Evolutionary conservation across 1,140 invertebrate genomes (phyloP), one percentile per base, ranked within the genome.

Genomic region (Pristionchus pacificus): DNA sequence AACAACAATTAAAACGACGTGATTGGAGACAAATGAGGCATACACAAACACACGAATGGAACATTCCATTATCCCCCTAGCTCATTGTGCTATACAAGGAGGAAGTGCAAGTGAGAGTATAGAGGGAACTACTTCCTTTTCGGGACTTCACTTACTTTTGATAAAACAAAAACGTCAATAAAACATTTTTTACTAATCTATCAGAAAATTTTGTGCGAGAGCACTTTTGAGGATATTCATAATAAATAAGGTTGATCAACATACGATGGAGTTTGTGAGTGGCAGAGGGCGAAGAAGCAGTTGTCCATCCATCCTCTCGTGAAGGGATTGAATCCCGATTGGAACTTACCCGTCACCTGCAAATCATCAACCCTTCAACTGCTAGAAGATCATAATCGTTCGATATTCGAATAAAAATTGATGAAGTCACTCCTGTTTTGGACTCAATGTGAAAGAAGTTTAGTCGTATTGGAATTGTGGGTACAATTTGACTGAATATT

Each of bases 301-400:
- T 76, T 76, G 15, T 49, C 60, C 25, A 24, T 33, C 38, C 75
- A 76, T 31, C 81, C 81, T 27, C 61, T 28, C 2, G 78, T 83
- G 61, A 84, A 83, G 3, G 81, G 81, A 81, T 83, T 83, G 60
- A 78, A 81, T 24, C 82, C 81, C 30, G 75, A 76, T 15, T 81
- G 78, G 60, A 83, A 82, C 68, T 83, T 83, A n/a, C 80, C 80
- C 30, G 81, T 83, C 2, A 82, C 81, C 79, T 80, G 29, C 62
- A 81, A 32, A 30, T 15, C 27, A 29, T 25, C 27, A 10, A 25
- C 10, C 24, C 31, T 25, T 64, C 29, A 28, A 14, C 38, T 49
- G 38, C n/a, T n/a, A n/a, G n/a, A n/a, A n/a, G n/a, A n/a, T n/a
- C n/a, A n/a, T n/a, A n/a, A n/a, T n/a, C n/a, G n/a, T n/a, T n/a